Conservation (phyloP, 2,888 invertebrate genomes). For the Hofmannophila pseudospretella region DNA sequence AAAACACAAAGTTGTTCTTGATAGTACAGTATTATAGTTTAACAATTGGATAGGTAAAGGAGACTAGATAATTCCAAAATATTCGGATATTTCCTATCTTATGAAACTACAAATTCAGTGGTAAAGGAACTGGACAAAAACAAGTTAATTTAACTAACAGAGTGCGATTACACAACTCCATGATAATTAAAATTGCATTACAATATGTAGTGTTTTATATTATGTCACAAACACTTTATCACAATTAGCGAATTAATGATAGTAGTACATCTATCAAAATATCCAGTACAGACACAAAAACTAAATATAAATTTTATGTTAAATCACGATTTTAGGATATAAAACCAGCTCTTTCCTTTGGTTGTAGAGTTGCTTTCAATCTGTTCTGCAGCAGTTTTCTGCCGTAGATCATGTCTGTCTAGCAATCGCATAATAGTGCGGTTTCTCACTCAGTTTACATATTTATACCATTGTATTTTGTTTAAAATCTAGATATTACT, state of each 20-base stretch:
- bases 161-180: slow-evolving; percentile 3
- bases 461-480: neutral
- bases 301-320: slow-evolving; percentile 2
- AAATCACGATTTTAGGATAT: neutral
- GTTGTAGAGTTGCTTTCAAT: no score
- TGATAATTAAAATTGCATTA: slow-evolving; percentile 3
- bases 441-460: slow-evolving; percentile 10
- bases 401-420: no score
- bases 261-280: neutral
- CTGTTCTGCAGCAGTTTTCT: no score
- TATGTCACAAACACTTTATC: slow-evolving; percentile 6
- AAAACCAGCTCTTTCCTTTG: no score
- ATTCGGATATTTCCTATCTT: neutral
- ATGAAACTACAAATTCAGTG: no score
- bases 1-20: slow-evolving; percentile 1
- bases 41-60: slow-evolving; percentile 4
- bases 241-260: slow-evolving; percentile 7
- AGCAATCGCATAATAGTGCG: no score
- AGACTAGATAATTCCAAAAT: slow-evolving; percentile 4
- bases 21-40: slow-evolving; percentile 1
- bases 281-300: neutral
- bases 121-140: neutral
- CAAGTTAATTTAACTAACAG: neutral
- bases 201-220: neutral
- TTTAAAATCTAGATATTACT: slow-evolving; percentile 67